These are phyloP conservation scores for Pristionchus fissidentatus DNA, from an alignment of 2,888 invertebrate genomes.

Conservation along the genomic window DNA sequence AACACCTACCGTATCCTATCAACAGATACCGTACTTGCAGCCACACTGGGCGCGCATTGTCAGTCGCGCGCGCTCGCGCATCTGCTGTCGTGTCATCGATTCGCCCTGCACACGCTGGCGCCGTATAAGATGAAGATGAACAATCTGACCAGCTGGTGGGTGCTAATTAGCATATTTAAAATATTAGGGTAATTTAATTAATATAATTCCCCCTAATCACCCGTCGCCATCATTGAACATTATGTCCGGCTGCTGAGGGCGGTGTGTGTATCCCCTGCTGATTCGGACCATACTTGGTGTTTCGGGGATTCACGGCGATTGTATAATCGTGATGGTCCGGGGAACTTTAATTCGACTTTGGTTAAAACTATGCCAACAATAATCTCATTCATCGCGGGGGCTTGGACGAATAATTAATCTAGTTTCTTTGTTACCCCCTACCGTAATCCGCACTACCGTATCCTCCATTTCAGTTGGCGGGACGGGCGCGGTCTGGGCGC, in stretches of 20 bases:
- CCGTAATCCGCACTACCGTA: constrained; percentile 72
- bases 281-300: background rate
- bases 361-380: background rate
- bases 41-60: background rate
- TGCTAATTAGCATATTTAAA: background rate
- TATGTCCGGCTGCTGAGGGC: too few species aligned
- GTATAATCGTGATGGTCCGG: background rate
- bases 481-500: constrained; percentile 63
- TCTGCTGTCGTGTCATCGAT: constrained; percentile 78
- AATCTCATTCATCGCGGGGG: too few species aligned
- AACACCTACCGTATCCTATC: too few species aligned
- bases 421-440: background rate
- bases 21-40: too few species aligned
- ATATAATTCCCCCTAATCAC: too few species aligned
- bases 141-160: constrained; percentile 82
- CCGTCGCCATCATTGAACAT: too few species aligned
- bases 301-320: background rate
- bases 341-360: background rate
- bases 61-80: constrained; percentile 29
- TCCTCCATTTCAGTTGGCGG: constrained; percentile 55
- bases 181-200: background rate
- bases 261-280: too few species aligned
- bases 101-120: constrained; percentile 83
- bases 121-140: constrained; percentile 80
- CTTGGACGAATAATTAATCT: background rate